phyloP scores from a whole-genome alignment of 2,888 invertebrate genomes.

The Apamea anceps region DNA sequence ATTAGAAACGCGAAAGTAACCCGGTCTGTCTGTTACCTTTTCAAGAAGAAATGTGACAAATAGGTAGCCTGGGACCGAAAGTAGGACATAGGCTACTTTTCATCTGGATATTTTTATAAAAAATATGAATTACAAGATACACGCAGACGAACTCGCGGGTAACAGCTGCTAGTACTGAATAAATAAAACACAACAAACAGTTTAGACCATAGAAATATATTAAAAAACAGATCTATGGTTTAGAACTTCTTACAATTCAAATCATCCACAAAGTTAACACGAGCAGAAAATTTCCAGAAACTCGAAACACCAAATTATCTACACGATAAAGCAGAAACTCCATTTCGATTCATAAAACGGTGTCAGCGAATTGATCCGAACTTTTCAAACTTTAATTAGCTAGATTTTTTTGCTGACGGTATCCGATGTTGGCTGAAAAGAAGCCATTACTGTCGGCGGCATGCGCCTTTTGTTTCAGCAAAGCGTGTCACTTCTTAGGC shows the following conservation, averaged over 20 bases:
- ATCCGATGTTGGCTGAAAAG: slow-evolving; percentile 66
- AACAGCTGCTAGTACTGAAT: background rate
- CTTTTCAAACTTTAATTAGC: slow-evolving; percentile 63
- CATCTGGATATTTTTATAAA: background rate
- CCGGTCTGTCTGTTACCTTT: background rate
- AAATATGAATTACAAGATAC: background rate
- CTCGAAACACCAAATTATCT: slow-evolving; percentile 51
- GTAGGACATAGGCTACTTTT: background rate
- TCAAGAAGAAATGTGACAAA: background rate
- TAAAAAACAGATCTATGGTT: background rate
- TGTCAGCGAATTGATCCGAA: slow-evolving; percentile 58
- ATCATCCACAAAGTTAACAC: slow-evolving; percentile 31
- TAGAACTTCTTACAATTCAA: background rate
- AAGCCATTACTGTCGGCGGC: slow-evolving; percentile 69
- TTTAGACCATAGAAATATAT: background rate
- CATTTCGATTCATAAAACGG: slow-evolving; percentile 35
- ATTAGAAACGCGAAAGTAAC: background rate
- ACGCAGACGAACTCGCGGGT: background rate
- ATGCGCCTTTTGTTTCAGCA: slow-evolving; percentile 65
- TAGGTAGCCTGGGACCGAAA: background rate
- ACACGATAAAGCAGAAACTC: slow-evolving; percentile 47
- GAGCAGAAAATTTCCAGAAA: slow-evolving; percentile 5
- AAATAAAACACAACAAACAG: background rate
- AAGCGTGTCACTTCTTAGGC: slow-evolving; percentile 67
- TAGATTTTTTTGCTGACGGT: slow-evolving; percentile 66